Conservation (phyloP, 2,888 invertebrate species). For the Phaonia tiefii region DNA sequence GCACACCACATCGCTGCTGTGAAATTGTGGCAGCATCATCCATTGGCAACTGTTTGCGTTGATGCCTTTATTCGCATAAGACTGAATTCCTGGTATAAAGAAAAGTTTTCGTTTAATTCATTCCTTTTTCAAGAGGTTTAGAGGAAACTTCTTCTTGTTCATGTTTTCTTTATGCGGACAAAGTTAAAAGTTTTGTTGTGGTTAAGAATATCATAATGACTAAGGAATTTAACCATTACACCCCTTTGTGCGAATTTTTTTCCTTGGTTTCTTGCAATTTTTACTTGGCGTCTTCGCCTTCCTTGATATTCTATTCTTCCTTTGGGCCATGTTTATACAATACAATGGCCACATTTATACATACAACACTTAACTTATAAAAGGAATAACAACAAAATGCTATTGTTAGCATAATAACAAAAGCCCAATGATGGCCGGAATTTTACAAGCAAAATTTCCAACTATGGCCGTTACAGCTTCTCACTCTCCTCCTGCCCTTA, state of each 20-base stretch:
- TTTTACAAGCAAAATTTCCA: conserved; percentile 36
- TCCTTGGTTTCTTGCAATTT: conserved; percentile 4
- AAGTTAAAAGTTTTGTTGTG: conserved; percentile 24
- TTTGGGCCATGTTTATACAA: conserved; percentile 10
- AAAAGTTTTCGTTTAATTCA: conserved; percentile 18
- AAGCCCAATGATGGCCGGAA: conserved; percentile 20
- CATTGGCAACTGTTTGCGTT: conserved; percentile 26
- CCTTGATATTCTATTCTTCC: neutral
- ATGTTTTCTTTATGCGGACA: neutral
- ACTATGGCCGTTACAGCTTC: neutral
- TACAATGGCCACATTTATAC: neutral
- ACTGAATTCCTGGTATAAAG: neutral
- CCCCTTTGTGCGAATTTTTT: conserved; percentile 16
- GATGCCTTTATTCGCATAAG: conserved; percentile 28
- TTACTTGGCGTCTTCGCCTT: neutral
- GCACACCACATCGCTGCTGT: neutral
- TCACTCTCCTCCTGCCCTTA: no score
- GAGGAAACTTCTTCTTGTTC: no score
- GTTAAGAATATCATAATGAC: conserved; percentile 40
- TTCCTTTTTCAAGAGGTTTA: neutral
- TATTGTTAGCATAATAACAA: conserved; percentile 19
- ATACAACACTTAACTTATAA: conserved; percentile 16
- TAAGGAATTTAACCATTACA: conserved; percentile 55
- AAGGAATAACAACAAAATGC: conserved; percentile 6
- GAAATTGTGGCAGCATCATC: neutral